Percentiles rank a stretch among this genome's conserved stretches.
These are phyloP conservation scores for Halcyon badia DNA, from an alignment of 2,797 vertebrate genomes.

Conservation along the genomic window DNA sequence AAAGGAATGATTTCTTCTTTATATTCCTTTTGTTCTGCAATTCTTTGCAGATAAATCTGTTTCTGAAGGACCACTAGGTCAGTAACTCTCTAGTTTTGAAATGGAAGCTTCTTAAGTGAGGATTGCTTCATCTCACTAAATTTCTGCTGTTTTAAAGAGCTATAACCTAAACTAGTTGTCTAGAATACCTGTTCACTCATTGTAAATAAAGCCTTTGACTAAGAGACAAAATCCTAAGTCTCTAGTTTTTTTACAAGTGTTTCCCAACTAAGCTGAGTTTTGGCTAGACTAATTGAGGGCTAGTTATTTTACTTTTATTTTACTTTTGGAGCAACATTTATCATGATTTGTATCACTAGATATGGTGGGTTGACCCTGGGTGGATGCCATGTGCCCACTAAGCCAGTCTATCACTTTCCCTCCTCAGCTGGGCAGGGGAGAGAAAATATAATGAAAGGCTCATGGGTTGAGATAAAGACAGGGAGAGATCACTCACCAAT, in stretches of 20 bases:
- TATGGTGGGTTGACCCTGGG: background rate
- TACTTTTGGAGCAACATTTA: background rate
- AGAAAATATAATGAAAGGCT: too few species aligned
- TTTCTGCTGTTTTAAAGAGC: background rate
- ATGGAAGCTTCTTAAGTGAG: background rate
- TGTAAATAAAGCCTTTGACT: background rate
- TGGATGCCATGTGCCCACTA: too few species aligned
- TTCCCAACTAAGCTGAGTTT: background rate
- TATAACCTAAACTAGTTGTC: background rate
- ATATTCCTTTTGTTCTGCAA: background rate
- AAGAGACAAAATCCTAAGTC: background rate
- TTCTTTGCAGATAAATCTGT: background rate
- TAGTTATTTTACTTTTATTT: background rate
- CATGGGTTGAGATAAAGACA: too few species aligned
- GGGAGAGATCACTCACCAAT: too few species aligned
- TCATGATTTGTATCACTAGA: accelerated
- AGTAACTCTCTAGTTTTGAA: background rate
- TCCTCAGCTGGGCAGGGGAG: too few species aligned
- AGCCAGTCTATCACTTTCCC: too few species aligned
- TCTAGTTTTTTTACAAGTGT: background rate
- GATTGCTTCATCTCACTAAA: background rate
- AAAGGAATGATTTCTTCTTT: background rate
- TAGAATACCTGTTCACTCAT: background rate
- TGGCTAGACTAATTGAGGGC: background rate
- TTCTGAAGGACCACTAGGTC: background rate